These are phyloP conservation scores for Megastigmus dorsalis DNA, from an alignment of 2,888 invertebrate species.

Conservation along the genomic window DNA sequence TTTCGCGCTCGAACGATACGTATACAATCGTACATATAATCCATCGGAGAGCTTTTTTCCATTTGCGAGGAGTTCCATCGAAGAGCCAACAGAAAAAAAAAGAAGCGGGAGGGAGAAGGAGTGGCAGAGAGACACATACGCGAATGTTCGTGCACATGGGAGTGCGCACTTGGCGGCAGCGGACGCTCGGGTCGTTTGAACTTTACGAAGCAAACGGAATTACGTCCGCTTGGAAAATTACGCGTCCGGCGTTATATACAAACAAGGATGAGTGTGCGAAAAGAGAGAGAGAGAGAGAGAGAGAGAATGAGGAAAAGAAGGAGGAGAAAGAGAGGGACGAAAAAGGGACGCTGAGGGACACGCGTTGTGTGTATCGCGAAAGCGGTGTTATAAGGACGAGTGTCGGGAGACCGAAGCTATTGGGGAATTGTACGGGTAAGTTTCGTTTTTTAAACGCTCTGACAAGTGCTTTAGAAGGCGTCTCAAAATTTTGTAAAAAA, in stretches of 20 bases:
- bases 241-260: constrained; percentile 26
- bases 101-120: not conserved
- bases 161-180: not conserved
- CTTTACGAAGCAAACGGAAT: constrained; percentile 54
- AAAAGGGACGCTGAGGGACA: not conserved
- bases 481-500: no score
- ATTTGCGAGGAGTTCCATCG: not conserved
- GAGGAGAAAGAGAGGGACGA: not conserved
- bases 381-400: no score
- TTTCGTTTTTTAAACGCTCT: no score
- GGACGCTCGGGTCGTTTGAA: constrained; percentile 48
- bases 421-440: no score
- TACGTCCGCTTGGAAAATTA: constrained; percentile 51
- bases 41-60: not conserved
- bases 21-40: no score
- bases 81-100: not conserved
- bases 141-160: no score
- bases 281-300: not conserved
- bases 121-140: not conserved
- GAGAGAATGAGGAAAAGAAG: not conserved
- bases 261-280: not conserved
- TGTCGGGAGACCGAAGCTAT: no score
- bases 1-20: constrained; percentile 3
- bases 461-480: no score
- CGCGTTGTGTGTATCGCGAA: no score